Conservation (phyloP, 2,113 vertebrate species). For the Cricetomys ansorgei region DNA sequence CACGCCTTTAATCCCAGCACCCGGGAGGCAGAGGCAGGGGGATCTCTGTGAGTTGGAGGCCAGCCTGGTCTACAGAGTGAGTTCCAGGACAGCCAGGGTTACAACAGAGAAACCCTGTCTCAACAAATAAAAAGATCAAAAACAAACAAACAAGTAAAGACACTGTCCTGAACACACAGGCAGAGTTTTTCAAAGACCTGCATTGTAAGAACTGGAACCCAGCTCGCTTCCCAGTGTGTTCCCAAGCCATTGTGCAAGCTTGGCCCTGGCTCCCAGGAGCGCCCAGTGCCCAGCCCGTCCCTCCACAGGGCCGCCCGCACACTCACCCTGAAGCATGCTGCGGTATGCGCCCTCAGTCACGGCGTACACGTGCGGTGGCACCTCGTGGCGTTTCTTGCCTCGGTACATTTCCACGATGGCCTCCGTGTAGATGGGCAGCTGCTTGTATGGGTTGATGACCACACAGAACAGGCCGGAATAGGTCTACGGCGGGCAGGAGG, state of each 20-base stretch:
- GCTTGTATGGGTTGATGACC: constrained; percentile 96
- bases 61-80: too few species aligned
- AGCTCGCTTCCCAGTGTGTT: neutral
- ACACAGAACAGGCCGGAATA: constrained; percentile 97
- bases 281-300: neutral
- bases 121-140: too few species aligned
- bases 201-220: neutral
- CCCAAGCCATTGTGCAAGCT: neutral
- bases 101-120: too few species aligned
- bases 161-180: neutral
- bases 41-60: too few species aligned
- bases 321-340: constrained; percentile 96
- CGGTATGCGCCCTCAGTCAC: constrained; percentile 95
- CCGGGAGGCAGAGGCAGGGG: too few species aligned
- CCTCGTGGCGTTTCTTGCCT: constrained; percentile 95
- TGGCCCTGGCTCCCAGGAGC: neutral
- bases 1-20: too few species aligned
- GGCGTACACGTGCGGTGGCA: constrained; percentile 95
- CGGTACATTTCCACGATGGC: constrained; percentile 96
- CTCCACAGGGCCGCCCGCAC: neutral
- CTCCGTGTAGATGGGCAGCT: constrained; percentile 95
- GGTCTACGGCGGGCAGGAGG: constrained; percentile 84
- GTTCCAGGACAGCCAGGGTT: too few species aligned
- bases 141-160: too few species aligned
- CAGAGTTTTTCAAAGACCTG: too few species aligned